phyloP scores from a whole-genome alignment of 53 echinoderm and acorn worm genomes.

The Echinarachnius parma region DNA sequence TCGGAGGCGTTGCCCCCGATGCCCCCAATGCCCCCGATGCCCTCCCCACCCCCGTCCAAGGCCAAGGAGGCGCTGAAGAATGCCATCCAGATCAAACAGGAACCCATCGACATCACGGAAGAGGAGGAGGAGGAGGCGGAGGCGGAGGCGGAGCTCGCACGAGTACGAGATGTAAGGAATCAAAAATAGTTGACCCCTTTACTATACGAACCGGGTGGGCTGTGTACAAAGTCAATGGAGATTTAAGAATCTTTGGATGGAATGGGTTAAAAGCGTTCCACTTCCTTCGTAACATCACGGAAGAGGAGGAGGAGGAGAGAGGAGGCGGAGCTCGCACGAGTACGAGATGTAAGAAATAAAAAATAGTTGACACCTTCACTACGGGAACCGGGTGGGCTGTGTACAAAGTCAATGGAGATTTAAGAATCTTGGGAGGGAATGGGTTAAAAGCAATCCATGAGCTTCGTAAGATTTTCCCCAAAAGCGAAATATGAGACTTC shows the following conservation, averaged over 20 bases:
- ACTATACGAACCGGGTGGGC: no score
- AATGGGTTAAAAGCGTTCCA: no score
- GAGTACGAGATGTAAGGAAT: conserved; percentile 23
- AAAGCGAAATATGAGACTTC: no score
- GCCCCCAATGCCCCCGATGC: not conserved
- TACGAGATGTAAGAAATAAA: conserved; percentile 28
- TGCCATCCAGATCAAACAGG: conserved; percentile 81
- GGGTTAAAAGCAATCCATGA: no score
- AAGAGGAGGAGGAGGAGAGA: conserved; percentile 75
- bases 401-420: no score
- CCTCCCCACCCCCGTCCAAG: conserved; percentile 39
- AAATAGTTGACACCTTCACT: no score
- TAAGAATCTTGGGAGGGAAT: not conserved
- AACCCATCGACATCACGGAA: conserved; percentile 91
- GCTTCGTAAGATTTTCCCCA: no score
- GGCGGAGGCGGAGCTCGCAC: not conserved
- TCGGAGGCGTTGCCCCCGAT: conserved; percentile 24
- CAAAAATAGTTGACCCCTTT: no score
- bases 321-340: not conserved
- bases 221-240: no score
- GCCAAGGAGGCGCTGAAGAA: conserved; percentile 38
- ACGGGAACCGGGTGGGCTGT: no score
- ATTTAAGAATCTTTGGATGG: not conserved
- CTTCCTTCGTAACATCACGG: no score
- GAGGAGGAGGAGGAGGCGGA: conserved; percentile 80